A percentile compares a stretch with the other conserved stretches of the same genome.
Conservation (phyloP, 2,888 invertebrate genomes). For the Drosophila formosana region DNA sequence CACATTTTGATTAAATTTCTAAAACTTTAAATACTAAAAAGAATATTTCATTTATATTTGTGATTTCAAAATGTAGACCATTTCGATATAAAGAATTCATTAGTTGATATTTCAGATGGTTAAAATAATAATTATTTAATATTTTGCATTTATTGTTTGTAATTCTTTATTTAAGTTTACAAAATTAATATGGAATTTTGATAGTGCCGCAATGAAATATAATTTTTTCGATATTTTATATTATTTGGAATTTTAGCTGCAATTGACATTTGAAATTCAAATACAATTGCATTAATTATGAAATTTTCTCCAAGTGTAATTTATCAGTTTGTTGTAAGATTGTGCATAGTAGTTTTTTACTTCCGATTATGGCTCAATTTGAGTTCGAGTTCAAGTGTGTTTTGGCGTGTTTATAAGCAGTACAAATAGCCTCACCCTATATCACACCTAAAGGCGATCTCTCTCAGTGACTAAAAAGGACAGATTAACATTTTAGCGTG, state of each 20-base stretch:
- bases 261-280: neutral
- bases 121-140: no score
- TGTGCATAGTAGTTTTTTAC: neutral
- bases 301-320: neutral
- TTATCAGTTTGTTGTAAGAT: neutral
- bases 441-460: conserved; percentile 1
- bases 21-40: no score
- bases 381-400: conserved; percentile 1
- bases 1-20: no score
- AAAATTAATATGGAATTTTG: no score
- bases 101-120: no score
- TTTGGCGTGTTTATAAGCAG: neutral
- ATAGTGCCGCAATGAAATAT: no score
- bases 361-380: conserved; percentile 1
- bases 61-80: no score
- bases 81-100: no score
- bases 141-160: no score
- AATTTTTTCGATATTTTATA: neutral
- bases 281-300: neutral
- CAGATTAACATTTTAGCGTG: conserved; percentile 78
- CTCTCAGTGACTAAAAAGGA: conserved; percentile 50
- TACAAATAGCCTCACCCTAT: conserved; percentile 1
- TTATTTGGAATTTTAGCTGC: neutral
- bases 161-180: no score
- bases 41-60: no score